Evolutionary conservation across 2,113 vertebrate species (phyloP).

Genomic region (Sminthopsis crassicaudata): DNA sequence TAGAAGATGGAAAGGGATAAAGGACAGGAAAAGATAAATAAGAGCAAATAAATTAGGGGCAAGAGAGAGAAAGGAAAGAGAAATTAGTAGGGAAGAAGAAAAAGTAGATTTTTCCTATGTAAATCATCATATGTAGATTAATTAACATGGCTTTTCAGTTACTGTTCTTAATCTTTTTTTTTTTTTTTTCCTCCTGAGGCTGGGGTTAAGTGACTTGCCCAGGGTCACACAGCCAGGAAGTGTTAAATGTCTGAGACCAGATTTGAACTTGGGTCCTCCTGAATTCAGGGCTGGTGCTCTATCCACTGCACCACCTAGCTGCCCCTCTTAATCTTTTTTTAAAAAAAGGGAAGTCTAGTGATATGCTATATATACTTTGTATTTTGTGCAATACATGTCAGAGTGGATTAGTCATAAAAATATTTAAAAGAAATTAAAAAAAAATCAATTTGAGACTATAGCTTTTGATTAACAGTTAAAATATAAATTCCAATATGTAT

Average conservation of each 20-base stretch:
- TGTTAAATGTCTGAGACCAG: too few species aligned
- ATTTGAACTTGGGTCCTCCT: too few species aligned
- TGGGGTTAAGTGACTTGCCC: too few species aligned
- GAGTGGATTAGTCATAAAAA: slow-evolving; percentile 1
- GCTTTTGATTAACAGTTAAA: slow-evolving; percentile 29
- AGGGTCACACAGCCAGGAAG: too few species aligned
- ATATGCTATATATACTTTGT: neutral
- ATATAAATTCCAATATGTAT: slow-evolving; percentile 16
- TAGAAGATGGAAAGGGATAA: neutral
- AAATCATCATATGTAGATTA: neutral
- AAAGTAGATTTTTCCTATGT: neutral
- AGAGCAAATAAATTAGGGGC: neutral
- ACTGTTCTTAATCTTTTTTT: neutral
- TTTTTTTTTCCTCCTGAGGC: too few species aligned
- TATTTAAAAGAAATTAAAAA: slow-evolving; percentile 44
- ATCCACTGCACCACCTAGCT: too few species aligned
- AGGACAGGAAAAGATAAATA: neutral
- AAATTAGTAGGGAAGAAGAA: neutral
- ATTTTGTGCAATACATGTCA: neutral
- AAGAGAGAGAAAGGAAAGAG: neutral
- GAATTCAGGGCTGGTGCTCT: too few species aligned
- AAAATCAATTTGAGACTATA: slow-evolving; percentile 10
- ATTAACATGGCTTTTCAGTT: neutral
- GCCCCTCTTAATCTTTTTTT: too few species aligned
- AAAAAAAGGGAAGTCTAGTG: neutral